Base-by-base conservation (phyloP, 1,140 invertebrate genomes). In the Dreissena polymorpha region DNA sequence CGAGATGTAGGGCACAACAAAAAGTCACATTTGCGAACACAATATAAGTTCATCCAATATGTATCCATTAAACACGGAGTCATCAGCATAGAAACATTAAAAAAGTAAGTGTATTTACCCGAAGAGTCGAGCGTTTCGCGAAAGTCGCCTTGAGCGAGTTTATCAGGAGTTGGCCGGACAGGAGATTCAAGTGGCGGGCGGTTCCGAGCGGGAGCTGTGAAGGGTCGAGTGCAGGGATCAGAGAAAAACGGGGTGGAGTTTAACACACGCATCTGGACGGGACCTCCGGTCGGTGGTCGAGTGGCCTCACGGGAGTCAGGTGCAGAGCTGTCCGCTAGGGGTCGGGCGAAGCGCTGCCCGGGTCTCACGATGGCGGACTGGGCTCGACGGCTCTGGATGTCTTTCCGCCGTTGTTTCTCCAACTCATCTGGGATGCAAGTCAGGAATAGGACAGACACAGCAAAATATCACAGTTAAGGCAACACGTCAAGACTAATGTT, bases 331-430 rank as follows among this genome's bases (percentile, higher is more conserved):
- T 18, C 27, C 13, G 68, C 53, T 12, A 71, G 57, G 18, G 79
- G 65, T 10, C 57, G 13, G 1, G 71, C 79, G 67, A 82, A 82
- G 21, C 64, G 29, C 18, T 82, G 57, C 12, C 79, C 74, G n/a
- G 81, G 81, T 76, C 67, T 49, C 29, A 76, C 3, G 10, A 76
- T 53, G 0, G 72, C 67, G 14, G 79, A 67, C 70, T 82, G 68
- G 13, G 79, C 79, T 39, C 79, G 21, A 55, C 55, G 73, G 12
- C 21, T 53, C 0, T 53, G 63, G 6, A 51, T 21, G 5, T 74
- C 70, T 50, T 65, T 71, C 23, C 63, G 7, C 18, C 23, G 39
- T 18, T 82, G 57, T 18, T 71, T 82, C 21, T 82, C 79, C 23
- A 82, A 49, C 63, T 74, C 70, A 6, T 25, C 79, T 82, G 63